Evolutionary conservation across 2,888 invertebrate genomes (phyloP).

Genomic region (Arrhopalites spinosus): DNA sequence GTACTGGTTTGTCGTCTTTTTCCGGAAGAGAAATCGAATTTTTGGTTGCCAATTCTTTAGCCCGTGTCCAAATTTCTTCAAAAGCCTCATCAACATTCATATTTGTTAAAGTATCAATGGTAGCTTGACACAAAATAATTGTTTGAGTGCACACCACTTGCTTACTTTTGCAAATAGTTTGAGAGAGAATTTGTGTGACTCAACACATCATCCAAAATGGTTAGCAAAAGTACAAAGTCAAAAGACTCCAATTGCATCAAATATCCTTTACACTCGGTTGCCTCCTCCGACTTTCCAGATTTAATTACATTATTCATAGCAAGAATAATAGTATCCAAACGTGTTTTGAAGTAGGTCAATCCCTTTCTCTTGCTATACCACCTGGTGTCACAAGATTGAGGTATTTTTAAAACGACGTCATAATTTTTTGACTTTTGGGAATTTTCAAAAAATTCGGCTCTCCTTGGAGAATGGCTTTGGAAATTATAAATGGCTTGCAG

Average conservation of each 20-base stretch:
- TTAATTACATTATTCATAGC: background rate
- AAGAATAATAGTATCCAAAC: background rate
- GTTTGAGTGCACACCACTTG: too few species aligned
- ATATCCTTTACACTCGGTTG: background rate
- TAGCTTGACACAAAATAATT: too few species aligned
- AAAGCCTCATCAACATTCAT: too few species aligned
- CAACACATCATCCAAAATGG: background rate
- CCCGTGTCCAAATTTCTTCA: too few species aligned
- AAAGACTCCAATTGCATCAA: background rate
- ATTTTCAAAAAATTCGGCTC: background rate
- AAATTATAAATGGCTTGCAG: conserved; percentile 8
- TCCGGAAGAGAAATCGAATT: too few species aligned
- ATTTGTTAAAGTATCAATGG: too few species aligned
- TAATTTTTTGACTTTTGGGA: background rate
- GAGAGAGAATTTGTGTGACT: background rate
- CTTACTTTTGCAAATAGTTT: background rate
- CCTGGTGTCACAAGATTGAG: background rate
- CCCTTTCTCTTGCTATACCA: conserved; percentile 17
- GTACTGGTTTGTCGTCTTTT: too few species aligned
- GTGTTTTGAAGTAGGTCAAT: background rate
- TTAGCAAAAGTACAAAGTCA: background rate
- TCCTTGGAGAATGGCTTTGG: background rate
- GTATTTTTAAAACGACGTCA: background rate
- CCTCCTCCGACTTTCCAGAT: conserved; percentile 4
- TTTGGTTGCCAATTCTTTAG: too few species aligned